phyloP scores from a whole-genome alignment of 2,113 vertebrate species.

The Jaculus jaculus region DNA sequence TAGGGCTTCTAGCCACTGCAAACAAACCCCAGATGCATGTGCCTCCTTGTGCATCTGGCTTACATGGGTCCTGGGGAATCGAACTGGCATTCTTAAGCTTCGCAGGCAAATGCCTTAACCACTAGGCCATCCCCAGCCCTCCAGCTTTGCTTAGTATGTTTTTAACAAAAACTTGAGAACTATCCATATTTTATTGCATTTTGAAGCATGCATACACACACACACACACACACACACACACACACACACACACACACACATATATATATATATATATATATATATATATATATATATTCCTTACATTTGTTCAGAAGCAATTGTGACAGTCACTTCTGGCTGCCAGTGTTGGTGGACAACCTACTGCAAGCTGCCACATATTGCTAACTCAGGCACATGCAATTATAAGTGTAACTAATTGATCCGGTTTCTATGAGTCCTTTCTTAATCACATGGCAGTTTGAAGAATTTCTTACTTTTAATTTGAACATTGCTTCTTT shows the following conservation, averaged over 20 bases:
- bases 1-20: no score
- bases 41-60: no score
- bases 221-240: no score
- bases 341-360: neutral
- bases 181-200: neutral
- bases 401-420: rapidly evolving
- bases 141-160: neutral
- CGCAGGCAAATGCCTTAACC: no score
- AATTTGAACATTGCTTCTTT: neutral
- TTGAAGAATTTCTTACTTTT: neutral
- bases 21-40: no score
- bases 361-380: rapidly evolving
- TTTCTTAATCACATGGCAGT: neutral
- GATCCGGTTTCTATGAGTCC: neutral
- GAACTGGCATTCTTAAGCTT: no score
- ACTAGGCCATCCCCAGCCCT: no score
- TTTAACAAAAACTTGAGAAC: neutral
- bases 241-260: no score
- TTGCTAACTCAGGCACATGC: rapidly evolving
- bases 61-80: no score
- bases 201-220: no score
- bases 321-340: rapidly evolving
- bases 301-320: neutral
- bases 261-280: no score
- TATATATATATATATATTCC: neutral